A percentile compares a stretch with the other conserved stretches of the same genome.
Conservation (phyloP, 2,888 invertebrate species). For the Ormia ochracea region DNA sequence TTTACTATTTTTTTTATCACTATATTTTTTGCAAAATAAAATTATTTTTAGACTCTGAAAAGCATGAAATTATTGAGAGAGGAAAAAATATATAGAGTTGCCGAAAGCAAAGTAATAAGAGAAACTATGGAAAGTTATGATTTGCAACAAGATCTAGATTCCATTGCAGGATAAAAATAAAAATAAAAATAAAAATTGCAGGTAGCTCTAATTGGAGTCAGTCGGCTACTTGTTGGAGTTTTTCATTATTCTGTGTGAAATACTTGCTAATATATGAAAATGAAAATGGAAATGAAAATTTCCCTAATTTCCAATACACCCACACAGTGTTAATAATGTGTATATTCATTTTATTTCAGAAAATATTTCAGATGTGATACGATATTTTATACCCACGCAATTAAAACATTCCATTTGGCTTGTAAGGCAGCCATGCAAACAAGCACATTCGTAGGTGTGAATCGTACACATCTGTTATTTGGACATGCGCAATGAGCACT, state of each 20-base stretch:
- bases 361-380: slow-evolving; percentile 27
- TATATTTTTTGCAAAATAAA: not conserved
- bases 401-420: slow-evolving; percentile 6
- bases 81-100: not conserved
- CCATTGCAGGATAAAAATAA: too few species aligned
- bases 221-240: slow-evolving; percentile 33
- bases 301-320: slow-evolving; percentile 27
- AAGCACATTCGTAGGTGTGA: not conserved
- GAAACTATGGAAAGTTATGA: not conserved
- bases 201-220: not conserved
- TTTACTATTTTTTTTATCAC: not conserved
- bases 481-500: slow-evolving; percentile 30
- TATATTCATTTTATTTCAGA: not conserved
- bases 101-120: not conserved
- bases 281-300: not conserved
- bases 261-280: not conserved
- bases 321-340: slow-evolving; percentile 17
- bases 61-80: not conserved
- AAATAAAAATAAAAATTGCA: too few species aligned
- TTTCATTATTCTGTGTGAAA: not conserved
- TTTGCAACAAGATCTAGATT: not conserved
- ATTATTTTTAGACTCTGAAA: slow-evolving; percentile 44
- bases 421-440: not conserved
- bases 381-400: slow-evolving; percentile 39
- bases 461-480: slow-evolving; percentile 33